These are phyloP conservation scores for Pseudopodoces humilis DNA, from an alignment of 2,113 vertebrate species.

Conservation along the genomic window DNA sequence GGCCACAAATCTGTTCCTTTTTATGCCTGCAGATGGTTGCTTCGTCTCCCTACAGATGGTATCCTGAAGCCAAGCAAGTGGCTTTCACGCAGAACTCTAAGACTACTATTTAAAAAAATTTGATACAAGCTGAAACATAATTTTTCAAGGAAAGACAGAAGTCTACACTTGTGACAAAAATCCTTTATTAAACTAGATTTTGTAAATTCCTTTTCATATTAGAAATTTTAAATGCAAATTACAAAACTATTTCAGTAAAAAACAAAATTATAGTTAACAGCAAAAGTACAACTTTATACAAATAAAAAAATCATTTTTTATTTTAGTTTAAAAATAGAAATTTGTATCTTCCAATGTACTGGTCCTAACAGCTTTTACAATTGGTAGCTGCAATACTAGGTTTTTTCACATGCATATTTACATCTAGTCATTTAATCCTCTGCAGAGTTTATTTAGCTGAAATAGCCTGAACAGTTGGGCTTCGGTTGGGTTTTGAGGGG, in stretches of 20 bases:
- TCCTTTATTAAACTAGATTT: conserved; percentile 77
- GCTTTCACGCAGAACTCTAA: neutral
- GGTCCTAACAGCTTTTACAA: conserved; percentile 39
- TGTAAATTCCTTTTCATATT: conserved; percentile 67
- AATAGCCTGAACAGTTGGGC: neutral
- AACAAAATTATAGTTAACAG: conserved; percentile 69
- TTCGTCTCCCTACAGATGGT: conserved; percentile 38
- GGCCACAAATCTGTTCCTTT: conserved; percentile 51
- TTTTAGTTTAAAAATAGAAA: conserved; percentile 56
- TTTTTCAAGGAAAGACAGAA: conserved; percentile 53
- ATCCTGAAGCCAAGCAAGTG: conserved; percentile 29
- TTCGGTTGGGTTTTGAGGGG: neutral
- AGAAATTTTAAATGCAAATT: conserved; percentile 75
- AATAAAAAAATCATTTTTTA: conserved; percentile 48
- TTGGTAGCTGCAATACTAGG: conserved; percentile 40
- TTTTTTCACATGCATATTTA: conserved; percentile 42
- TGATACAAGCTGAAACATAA: neutral
- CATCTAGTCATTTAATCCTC: neutral
- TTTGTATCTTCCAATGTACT: conserved; percentile 20
- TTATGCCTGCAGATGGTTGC: conserved; percentile 12
- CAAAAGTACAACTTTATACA: conserved; percentile 77
- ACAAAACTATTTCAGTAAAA: conserved; percentile 77
- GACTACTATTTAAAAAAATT: neutral
- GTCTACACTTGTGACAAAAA: conserved; percentile 54
- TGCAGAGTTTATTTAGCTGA: conserved; percentile 26